Conservation (phyloP, 2,797 vertebrate species). For the Enteromius paludinosus region DNA sequence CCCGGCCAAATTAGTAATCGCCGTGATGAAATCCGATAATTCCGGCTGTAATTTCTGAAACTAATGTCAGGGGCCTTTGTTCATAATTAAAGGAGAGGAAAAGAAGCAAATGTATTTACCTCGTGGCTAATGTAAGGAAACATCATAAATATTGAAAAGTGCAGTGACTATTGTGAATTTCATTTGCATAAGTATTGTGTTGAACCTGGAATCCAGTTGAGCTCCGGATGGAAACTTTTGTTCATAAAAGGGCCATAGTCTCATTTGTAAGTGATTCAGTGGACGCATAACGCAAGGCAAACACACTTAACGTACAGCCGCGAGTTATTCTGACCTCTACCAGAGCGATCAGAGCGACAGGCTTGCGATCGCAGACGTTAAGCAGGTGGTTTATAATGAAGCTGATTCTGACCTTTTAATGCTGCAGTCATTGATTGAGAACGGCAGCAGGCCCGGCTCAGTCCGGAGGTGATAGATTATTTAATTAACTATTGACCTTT, state of each 20-base stretch:
- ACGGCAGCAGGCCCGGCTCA: conserved; percentile 86
- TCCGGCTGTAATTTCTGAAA: conserved; percentile 77
- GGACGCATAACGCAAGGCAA: conserved; percentile 68
- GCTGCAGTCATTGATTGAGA: conserved; percentile 94
- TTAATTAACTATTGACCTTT: conserved; percentile 99
- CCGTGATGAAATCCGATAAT: conserved; percentile 77
- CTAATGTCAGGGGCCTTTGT: conserved; percentile 75
- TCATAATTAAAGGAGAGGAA: conserved; percentile 78
- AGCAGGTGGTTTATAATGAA: conserved; percentile 90
- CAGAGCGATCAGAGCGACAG: neutral
- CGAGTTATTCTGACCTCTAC: neutral
- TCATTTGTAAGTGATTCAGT: conserved; percentile 75
- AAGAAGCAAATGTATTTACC: conserved; percentile 76
- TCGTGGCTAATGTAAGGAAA: conserved; percentile 78
- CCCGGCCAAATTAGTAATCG: conserved; percentile 79
- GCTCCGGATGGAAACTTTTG: conserved; percentile 5
- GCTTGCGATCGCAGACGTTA: conserved; percentile 74
- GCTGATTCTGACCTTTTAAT: conserved; percentile 99
- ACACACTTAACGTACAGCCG: conserved; percentile 58
- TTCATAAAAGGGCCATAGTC: neutral
- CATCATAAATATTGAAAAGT: conserved; percentile 85
- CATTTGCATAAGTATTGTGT: conserved; percentile 86
- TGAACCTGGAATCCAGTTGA: conserved; percentile 68
- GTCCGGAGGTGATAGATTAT: conserved; percentile 99
- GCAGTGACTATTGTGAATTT: conserved; percentile 79